Percentiles rank a stretch among this genome's conserved stretches.
Conservation (phyloP, 2,888 invertebrate genomes). For the Crepidodera aurea region DNA sequence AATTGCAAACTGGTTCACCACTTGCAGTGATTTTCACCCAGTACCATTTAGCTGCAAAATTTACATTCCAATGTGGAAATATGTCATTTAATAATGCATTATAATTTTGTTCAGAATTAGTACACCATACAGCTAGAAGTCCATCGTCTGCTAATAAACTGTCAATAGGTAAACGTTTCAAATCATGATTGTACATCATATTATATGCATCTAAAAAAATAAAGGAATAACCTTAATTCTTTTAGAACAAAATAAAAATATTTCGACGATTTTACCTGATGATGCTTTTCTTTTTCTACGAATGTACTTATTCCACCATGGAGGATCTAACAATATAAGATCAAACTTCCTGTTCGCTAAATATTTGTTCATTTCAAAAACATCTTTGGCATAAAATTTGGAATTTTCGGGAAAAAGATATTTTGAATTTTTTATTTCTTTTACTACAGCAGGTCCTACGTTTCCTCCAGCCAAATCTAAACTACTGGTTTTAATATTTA, state of each 20-base stretch:
- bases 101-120: slow-evolving; percentile 80
- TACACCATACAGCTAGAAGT: slow-evolving; percentile 90
- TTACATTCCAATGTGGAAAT: slow-evolving; percentile 81
- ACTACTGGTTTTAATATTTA: slow-evolving; percentile 12
- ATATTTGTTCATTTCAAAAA: slow-evolving; percentile 66
- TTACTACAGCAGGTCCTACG: slow-evolving; percentile 63
- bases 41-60: slow-evolving; percentile 77
- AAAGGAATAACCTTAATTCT: neutral
- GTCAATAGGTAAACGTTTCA: slow-evolving; percentile 76
- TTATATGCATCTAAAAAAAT: slow-evolving; percentile 70
- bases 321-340: slow-evolving; percentile 89
- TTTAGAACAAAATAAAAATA: neutral
- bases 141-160: slow-evolving; percentile 69
- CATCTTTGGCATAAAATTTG: slow-evolving; percentile 73
- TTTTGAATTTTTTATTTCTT: slow-evolving; percentile 60
- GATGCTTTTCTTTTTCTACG: slow-evolving; percentile 75
- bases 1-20: slow-evolving; percentile 59
- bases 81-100: slow-evolving; percentile 73
- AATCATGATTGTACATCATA: slow-evolving; percentile 80
- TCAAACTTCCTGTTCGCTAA: slow-evolving; percentile 70
- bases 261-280: slow-evolving; percentile 45
- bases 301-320: slow-evolving; percentile 96
- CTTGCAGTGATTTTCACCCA: slow-evolving; percentile 80
- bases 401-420: slow-evolving; percentile 75
- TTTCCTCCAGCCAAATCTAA: slow-evolving; percentile 64